Percentiles rank a stretch among this genome's conserved stretches.
Conservation (phyloP, 2,113 vertebrate genomes). For the Limnothrissa miodon region DNA sequence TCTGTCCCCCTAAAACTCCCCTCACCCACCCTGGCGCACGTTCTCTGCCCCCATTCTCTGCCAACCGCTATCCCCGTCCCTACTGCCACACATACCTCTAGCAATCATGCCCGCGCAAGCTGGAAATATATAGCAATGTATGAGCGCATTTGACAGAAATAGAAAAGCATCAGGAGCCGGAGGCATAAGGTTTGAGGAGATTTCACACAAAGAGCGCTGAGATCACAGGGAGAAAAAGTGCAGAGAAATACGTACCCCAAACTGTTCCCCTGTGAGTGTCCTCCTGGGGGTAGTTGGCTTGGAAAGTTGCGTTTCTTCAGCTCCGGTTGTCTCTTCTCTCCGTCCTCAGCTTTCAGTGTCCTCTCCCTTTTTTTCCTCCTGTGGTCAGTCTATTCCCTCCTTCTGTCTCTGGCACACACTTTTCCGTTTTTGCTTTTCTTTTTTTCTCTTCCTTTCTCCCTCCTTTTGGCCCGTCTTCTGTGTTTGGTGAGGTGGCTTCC, state of each 20-base stretch:
- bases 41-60: neutral
- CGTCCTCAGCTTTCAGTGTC: neutral
- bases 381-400: constrained; percentile 25
- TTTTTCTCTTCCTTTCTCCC: constrained; percentile 54
- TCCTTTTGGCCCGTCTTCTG: constrained; percentile 60
- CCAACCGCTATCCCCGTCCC: constrained; percentile 60
- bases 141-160: constrained; percentile 58
- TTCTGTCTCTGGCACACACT: constrained; percentile 28
- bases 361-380: constrained; percentile 30
- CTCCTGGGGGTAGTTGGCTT: constrained; percentile 35
- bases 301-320: constrained; percentile 29
- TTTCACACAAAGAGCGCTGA: neutral
- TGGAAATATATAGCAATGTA: constrained; percentile 60
- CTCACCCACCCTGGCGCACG: constrained; percentile 41
- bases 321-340: constrained; percentile 15
- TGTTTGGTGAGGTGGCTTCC: constrained; percentile 69
- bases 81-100: constrained; percentile 62
- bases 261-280: constrained; percentile 34
- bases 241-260: constrained; percentile 46
- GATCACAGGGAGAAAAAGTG: neutral
- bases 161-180: constrained; percentile 36
- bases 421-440: constrained; percentile 43
- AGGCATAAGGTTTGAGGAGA: constrained; percentile 22
- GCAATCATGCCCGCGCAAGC: constrained; percentile 58
- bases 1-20: constrained; percentile 26